Evolutionary conservation across 2,113 vertebrate genomes (phyloP).

Genomic region (Illadopsis cleaveri): DNA sequence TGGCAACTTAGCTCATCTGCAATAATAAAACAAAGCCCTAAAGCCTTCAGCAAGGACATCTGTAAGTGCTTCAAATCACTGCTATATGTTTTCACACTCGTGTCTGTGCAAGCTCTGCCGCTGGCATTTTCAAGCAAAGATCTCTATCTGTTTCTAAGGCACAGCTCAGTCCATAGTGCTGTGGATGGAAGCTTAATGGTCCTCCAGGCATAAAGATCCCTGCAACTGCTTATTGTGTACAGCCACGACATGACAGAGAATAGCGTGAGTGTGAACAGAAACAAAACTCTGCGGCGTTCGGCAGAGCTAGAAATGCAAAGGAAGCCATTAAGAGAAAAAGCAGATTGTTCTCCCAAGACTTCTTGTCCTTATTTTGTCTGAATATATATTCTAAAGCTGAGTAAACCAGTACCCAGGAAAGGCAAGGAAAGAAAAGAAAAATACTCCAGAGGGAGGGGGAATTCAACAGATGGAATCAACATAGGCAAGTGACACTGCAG

Average conservation of each 20-base stretch:
- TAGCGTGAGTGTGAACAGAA: not conserved
- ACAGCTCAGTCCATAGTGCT: not conserved
- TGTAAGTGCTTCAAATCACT: not conserved
- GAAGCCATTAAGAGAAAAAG: not conserved
- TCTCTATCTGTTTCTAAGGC: not conserved
- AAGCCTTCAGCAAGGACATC: not conserved
- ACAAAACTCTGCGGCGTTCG: not conserved
- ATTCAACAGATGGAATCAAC: conserved; percentile 9
- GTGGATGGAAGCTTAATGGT: not conserved
- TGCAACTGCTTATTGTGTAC: not conserved
- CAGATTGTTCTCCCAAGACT: not conserved
- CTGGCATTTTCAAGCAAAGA: not conserved
- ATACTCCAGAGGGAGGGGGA: not conserved
- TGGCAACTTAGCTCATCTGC: not conserved
- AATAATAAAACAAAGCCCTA: not conserved
- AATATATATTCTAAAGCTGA: not conserved
- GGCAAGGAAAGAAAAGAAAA: not conserved
- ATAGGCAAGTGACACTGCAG: not conserved
- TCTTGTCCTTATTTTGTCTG: not conserved
- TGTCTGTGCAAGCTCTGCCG: not conserved
- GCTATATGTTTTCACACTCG: not conserved
- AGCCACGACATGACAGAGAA: not conserved
- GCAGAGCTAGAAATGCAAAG: not conserved
- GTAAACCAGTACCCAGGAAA: not conserved
- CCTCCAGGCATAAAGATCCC: not conserved